Evolutionary conservation across 1,140 invertebrate species (phyloP), one percentile per base, ranked within the genome.

Genomic region (Macrobrachium nipponense): DNA sequence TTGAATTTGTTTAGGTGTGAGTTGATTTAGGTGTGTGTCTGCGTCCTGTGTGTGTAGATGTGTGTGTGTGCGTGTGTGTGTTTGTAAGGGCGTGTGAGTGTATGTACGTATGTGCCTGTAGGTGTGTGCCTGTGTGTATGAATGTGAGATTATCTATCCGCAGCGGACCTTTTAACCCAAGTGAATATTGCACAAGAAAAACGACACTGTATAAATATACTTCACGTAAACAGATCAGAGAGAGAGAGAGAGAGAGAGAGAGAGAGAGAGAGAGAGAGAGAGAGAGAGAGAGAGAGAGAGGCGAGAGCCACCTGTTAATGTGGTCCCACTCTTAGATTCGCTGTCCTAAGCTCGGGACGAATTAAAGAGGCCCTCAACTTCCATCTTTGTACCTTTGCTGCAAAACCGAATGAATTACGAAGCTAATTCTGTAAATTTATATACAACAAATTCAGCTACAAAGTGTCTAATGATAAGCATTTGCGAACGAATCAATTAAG

Each of bases 221-320:
- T 36, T 73, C 10, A 44, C 70, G 17, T 72, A 27, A 44, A 18
- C 70, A 44, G 51, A 12, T 10, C 8, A 51, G 2, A 51, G 51
- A 51, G 51, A 51, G 64, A 70, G 66, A 70, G 66, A 70, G 66
- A 70, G 66, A 70, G 66, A 70, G 66, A 70, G 66, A 70, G 66
- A 70, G 66, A 70, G 66, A 70, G 66, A 70, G 66, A 70, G 66
- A 51, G 51, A 51, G 51, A 51, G 51, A 51, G 51, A 51, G 51
- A 51, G 51, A 51, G 51, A 51, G 51, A 51, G 51, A 51, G 51
- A 51, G 51, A 51, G 51, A 51, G 51, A 51, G 51, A 51, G 51
- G 51, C 3, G 51, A 51, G 12, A 51, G 51, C 51, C 51, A 51
- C 51, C 51, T 51, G 51, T 51, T 51, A 51, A 51, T 51, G 7